A percentile compares a stretch with the other conserved stretches of the same genome.
Conservation (phyloP, 2,113 vertebrate genomes). For the Natator depressus region DNA sequence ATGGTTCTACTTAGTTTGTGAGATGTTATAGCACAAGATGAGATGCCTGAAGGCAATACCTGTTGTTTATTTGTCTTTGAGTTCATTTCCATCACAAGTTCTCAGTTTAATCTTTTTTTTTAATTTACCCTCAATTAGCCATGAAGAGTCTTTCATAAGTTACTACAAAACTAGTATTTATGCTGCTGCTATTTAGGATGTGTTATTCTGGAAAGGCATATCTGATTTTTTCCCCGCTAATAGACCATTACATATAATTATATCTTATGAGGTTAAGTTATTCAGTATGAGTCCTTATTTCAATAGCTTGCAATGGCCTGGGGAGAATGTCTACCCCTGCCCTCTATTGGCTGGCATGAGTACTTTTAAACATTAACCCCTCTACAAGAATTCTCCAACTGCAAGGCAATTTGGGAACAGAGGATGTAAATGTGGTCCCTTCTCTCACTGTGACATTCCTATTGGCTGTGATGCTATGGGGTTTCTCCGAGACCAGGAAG, state of each 20-base stretch:
- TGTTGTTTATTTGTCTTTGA: not conserved
- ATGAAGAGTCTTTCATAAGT: not conserved
- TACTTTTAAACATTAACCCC: not conserved
- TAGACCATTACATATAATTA: not conserved
- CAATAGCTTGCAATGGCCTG: not conserved
- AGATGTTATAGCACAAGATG: not conserved
- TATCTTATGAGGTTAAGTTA: not conserved
- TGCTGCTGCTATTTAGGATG: not conserved
- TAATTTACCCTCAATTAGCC: not conserved
- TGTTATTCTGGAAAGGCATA: not conserved
- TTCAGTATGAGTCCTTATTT: not conserved
- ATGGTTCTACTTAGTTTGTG: not conserved
- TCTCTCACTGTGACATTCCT: not conserved
- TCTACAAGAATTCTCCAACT: not conserved
- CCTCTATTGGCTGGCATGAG: not conserved
- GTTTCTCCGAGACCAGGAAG: not conserved
- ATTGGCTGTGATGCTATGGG: not conserved
- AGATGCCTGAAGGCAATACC: not conserved
- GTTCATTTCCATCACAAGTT: not conserved
- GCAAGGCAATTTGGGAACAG: not conserved
- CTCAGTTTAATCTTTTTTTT: not conserved
- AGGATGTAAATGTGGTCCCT: accelerated
- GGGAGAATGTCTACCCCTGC: not conserved
- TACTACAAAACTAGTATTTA: not conserved
- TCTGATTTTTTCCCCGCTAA: not conserved